Conservation (phyloP, 23 tunicate species). For the Diplosoma virens region DNA sequence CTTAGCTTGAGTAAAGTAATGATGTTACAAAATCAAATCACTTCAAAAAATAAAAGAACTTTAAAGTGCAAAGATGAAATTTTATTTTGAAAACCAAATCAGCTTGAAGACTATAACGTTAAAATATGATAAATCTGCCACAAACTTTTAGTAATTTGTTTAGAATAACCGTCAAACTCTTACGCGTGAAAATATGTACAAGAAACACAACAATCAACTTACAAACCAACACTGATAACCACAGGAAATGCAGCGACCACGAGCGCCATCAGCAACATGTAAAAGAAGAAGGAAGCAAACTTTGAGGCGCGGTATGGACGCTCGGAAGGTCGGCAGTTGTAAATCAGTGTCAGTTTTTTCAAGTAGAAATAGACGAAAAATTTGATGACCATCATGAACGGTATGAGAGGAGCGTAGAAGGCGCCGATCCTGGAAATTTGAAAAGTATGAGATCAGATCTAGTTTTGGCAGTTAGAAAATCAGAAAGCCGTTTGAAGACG, state of each 20-base stretch:
- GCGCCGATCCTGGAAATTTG: constrained; percentile 92
- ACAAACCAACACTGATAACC: constrained; percentile 70
- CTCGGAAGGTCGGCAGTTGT: constrained; percentile 85
- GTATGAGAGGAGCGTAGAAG: constrained; percentile 84
- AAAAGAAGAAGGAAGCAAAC: constrained; percentile 85
- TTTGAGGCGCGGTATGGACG: constrained; percentile 70
- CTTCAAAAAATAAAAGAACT: no score
- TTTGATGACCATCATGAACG: constrained; percentile 82
- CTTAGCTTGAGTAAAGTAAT: no score
- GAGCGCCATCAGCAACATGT: constrained; percentile 68
- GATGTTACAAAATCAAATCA: no score
- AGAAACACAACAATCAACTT: constrained; percentile 10
- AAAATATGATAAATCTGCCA: no score
- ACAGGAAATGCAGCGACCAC: constrained; percentile 81
- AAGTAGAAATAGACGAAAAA: constrained; percentile 87
- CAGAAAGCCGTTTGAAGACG: no score
- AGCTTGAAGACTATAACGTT: no score
- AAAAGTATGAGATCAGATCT: no score
- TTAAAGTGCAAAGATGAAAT: no score
- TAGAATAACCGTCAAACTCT: no score
- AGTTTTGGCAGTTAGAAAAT: no score
- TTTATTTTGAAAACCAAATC: no score
- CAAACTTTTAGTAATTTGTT: no score
- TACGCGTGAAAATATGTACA: background rate
- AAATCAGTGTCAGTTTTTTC: constrained; percentile 70